Evolutionary conservation across 2,113 vertebrate genomes (phyloP).

Genomic region (Ginglymostoma cirratum): DNA sequence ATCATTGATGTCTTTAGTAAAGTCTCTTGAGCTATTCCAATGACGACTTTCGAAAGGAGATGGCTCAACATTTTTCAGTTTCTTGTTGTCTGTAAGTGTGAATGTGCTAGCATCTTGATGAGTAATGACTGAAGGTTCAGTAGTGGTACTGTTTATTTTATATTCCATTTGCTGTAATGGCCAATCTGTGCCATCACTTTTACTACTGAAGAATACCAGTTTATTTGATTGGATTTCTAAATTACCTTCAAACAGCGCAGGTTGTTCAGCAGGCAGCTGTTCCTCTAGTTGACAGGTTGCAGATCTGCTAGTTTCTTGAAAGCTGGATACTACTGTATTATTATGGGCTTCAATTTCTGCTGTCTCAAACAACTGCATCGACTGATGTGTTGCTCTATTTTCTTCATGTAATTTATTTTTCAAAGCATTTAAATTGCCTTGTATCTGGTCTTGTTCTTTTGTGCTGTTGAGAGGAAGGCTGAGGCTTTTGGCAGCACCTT

Average conservation of each 20-base stretch:
- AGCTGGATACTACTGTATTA: background rate
- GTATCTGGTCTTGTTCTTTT: background rate
- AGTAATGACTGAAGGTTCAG: background rate
- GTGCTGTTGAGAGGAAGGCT: too few relatives aligned
- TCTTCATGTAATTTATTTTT: background rate
- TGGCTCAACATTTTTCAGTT: background rate
- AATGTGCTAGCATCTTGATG: background rate
- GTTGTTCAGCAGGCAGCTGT: background rate
- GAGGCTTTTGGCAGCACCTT: background rate
- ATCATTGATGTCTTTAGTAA: background rate
- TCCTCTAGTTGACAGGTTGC: background rate
- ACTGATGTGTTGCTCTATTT: background rate
- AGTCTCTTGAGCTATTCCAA: background rate
- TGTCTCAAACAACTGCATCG: background rate
- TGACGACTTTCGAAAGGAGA: background rate
- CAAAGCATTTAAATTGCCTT: background rate
- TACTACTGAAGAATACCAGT: background rate
- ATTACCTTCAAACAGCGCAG: background rate
- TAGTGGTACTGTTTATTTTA: background rate
- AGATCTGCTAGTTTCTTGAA: background rate
- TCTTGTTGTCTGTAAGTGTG: background rate
- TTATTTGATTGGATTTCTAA: background rate
- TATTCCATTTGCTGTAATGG: background rate
- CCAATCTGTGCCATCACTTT: background rate
- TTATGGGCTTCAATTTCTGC: background rate